phyloP scores from a whole-genome alignment of 2,888 invertebrate species.

The Rotaria sp. region DNA sequence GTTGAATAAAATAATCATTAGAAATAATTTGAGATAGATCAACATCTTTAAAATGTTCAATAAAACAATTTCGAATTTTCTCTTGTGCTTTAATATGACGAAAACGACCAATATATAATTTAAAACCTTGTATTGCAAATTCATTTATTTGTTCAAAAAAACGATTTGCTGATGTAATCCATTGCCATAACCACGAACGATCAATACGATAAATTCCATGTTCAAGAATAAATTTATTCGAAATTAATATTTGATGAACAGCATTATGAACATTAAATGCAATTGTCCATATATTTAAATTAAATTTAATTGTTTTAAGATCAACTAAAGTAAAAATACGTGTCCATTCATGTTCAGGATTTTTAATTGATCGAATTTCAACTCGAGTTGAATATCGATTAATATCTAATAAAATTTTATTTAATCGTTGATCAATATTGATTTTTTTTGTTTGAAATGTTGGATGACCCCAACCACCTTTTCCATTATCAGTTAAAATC shows the following conservation, averaged over 20 bases:
- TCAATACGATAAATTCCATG: slow-evolving; percentile 1
- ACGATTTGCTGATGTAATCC: not conserved
- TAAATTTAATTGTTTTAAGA: not conserved
- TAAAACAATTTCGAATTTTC: too few relatives aligned
- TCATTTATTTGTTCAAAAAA: not conserved
- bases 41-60: too few relatives aligned
- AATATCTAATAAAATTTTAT: not conserved
- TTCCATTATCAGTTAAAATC: not conserved
- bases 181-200: not conserved
- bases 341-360: not conserved
- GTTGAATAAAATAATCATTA: too few relatives aligned
- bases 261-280: not conserved
- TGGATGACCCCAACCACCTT: not conserved
- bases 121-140: not conserved
- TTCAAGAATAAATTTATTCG: not conserved
- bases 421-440: not conserved
- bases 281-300: not conserved
- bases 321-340: not conserved
- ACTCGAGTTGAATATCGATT: not conserved
- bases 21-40: too few relatives aligned
- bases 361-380: not conserved
- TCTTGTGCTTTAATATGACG: not conserved
- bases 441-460: not conserved
- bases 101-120: not conserved
- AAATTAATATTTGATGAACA: not conserved